These are phyloP conservation scores for Nasonovia ribisnigri DNA, from an alignment of 2,888 invertebrate genomes.

Conservation along the genomic window DNA sequence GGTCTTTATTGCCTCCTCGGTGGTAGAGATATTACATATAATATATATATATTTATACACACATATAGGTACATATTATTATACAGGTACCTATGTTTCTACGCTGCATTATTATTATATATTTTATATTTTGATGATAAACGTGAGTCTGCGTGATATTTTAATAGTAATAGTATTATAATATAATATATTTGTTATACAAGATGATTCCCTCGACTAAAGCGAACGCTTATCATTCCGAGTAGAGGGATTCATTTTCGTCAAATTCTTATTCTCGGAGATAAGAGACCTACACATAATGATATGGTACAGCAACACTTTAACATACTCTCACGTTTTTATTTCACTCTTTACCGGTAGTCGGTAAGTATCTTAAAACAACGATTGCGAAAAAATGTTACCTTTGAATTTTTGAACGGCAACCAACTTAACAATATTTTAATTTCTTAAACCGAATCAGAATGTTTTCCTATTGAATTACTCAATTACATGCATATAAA, in stretches of 20 bases:
- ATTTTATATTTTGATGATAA: neutral
- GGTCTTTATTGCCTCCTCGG: slow-evolving; percentile 32
- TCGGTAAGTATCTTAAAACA: neutral
- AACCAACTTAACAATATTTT: neutral
- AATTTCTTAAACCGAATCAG: neutral
- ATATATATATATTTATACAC: neutral
- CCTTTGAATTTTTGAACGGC: neutral
- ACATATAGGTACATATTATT: too few species aligned
- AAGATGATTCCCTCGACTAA: neutral
- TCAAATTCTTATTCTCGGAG: neutral
- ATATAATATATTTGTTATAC: neutral
- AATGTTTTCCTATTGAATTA: neutral
- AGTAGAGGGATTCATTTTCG: neutral
- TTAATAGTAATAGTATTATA: neutral
- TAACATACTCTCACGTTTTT: neutral
- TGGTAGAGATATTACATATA: neutral
- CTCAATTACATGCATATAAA: neutral
- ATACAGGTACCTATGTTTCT: neutral
- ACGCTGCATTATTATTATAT: neutral
- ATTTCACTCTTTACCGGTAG: neutral
- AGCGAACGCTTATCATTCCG: neutral
- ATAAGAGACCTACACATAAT: neutral
- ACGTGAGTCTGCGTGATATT: neutral
- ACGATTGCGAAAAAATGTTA: neutral
- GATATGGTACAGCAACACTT: neutral